Evolutionary conservation across 2,113 vertebrate species (phyloP), one percentile per base, ranked within the genome.

Genomic region (Callionymus lyra): DNA sequence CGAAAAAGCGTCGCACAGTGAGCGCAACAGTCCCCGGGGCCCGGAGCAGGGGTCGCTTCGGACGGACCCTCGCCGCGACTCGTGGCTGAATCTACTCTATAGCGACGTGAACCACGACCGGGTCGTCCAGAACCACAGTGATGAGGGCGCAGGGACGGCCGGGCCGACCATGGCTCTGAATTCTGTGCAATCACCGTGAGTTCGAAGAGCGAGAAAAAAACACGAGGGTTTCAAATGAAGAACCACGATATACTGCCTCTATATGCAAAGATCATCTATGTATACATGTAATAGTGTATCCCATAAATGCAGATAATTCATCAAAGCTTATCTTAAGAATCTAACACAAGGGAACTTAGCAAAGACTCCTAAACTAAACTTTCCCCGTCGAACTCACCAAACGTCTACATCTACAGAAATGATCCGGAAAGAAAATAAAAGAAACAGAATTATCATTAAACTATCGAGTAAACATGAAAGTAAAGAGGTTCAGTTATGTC

Each of bases 311-410:
- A 66, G 74, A 79, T 72, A 73, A 69, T 76, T 70, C 46, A 65
- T 60, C 57, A 79, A 74, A 81, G 71, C 76, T 81, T 72, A 77
- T 57, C 68, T 78, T 79, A 80, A 72, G 63, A 77, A 48, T 72
- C 77, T 77, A 83, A 84, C 71, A 80, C 81, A 81, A 71, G 74
- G 66, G 74, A 84, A 79, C 73, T 81, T 76, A 81, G 72, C 68
- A 46, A 72, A 59, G 65, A 75, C 69, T 68, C 62, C 58, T 65
- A 81, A 80, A 74, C 68, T 74, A 80, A 83, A 75, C 68, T 70
- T 66, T 62, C 68, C 72, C 69, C 43, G 51, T 62, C 36, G 5
- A 45, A 34, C 70, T 74, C 75, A 79, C 78, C 73, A 83, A 76
- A 82, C 77, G 21, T 77, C 76, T 76, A 82, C 63, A 81, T 65